phyloP scores from a whole-genome alignment of 1,140 invertebrate species.

The Choristoneura fumiferana region DNA sequence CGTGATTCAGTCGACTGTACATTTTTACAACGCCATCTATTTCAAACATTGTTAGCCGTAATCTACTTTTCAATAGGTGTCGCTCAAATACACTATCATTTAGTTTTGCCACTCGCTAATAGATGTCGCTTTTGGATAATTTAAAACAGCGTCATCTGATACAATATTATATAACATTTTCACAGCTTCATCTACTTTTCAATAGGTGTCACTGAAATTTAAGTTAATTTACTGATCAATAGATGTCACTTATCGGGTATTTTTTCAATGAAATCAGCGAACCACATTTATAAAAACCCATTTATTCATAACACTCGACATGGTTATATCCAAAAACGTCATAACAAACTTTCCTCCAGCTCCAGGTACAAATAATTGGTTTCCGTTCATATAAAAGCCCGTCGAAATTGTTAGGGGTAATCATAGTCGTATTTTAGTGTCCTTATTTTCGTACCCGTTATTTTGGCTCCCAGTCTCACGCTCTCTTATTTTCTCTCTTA shows the following conservation, averaged over 20 bases:
- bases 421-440: too few species aligned
- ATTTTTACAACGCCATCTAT: background rate
- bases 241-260: background rate
- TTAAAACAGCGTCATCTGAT: too few species aligned
- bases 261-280: background rate
- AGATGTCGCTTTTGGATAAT: background rate
- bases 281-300: constrained; percentile 56
- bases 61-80: background rate
- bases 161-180: too few species aligned
- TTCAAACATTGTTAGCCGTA: background rate
- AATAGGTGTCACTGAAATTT: too few species aligned
- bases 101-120: background rate
- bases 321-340: constrained; percentile 52
- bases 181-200: too few species aligned
- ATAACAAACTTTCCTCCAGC: constrained; percentile 55
- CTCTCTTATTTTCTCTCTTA: too few species aligned
- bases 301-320: constrained; percentile 67
- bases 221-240: background rate
- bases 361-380: constrained; percentile 57
- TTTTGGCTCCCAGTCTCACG: too few species aligned
- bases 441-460: background rate
- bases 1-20: too few species aligned
- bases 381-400: background rate
- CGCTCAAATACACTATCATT: background rate
- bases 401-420: background rate